These are phyloP conservation scores for Reticulitermes lucifugus DNA, from an alignment of 2,888 invertebrate species.

Conservation along the genomic window DNA sequence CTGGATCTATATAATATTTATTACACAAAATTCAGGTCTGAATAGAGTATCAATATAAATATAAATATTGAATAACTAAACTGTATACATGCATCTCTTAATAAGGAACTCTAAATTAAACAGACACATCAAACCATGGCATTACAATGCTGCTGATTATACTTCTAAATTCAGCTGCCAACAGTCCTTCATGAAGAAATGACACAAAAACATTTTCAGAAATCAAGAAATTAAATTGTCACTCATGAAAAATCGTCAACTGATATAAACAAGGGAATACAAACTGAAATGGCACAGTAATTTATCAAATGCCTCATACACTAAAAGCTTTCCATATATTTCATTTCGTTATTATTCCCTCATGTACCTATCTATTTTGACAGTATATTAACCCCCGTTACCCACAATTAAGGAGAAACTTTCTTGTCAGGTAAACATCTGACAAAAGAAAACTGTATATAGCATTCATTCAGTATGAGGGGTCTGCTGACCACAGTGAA, in stretches of 20 bases:
- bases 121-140: neutral
- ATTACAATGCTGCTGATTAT: neutral
- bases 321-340: no score
- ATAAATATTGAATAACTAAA: slow-evolving; percentile 19
- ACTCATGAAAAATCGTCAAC: neutral
- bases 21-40: slow-evolving; percentile 11
- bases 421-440: no score
- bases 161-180: neutral
- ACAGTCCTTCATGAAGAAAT: neutral
- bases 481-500: no score
- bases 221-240: neutral
- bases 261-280: no score
- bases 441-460: no score
- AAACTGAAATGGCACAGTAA: no score
- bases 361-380: no score
- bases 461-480: no score
- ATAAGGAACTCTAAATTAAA: slow-evolving; percentile 33
- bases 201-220: neutral
- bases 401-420: no score
- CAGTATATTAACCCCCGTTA: no score
- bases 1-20: slow-evolving; percentile 10
- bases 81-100: slow-evolving; percentile 17
- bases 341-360: no score
- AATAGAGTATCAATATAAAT: slow-evolving; percentile 20
- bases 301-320: no score